Conservation (phyloP, 2,888 invertebrate genomes). For the Julus scanicus region DNA sequence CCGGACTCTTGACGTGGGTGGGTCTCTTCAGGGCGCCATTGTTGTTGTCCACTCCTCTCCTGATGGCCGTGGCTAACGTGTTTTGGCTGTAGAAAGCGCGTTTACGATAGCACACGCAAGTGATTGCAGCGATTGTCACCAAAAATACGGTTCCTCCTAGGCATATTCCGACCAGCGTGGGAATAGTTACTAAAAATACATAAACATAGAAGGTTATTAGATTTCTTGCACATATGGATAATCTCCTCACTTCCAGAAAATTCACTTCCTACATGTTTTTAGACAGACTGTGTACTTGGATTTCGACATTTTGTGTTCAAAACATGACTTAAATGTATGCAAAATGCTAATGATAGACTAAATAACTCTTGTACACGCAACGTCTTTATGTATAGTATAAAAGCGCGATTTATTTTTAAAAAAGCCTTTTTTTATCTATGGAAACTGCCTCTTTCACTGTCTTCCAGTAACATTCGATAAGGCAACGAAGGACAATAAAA, state of each 20-base stretch:
- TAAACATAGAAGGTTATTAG: not conserved
- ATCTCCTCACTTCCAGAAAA: too few relatives aligned
- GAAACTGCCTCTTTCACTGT: too few relatives aligned
- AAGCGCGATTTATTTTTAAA: too few relatives aligned
- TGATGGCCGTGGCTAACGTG: slow-evolving; percentile 55
- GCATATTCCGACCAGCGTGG: slow-evolving; percentile 74
- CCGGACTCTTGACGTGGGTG: slow-evolving; percentile 84
- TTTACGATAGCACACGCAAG: slow-evolving; percentile 75
- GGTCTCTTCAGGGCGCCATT: slow-evolving; percentile 69
- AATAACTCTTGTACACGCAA: too few relatives aligned
- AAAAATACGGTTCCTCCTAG: slow-evolving; percentile 73
- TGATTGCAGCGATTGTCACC: slow-evolving; percentile 72
- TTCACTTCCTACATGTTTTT: not conserved
- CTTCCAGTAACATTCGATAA: not conserved
- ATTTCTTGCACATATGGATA: not conserved
- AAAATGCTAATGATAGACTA: too few relatives aligned
- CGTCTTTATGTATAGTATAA: too few relatives aligned
- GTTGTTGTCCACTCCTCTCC: slow-evolving; percentile 52
- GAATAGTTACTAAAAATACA: slow-evolving; percentile 68
- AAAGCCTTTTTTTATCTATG: too few relatives aligned
- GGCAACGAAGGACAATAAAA: not conserved
- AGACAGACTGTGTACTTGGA: too few relatives aligned
- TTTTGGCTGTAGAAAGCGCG: slow-evolving; percentile 63
- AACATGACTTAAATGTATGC: not conserved
- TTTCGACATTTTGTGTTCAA: not conserved